Evolutionary conservation across 2,888 invertebrate species (phyloP), one percentile per base, ranked within the genome.

Genomic region (Chirona hameri): DNA sequence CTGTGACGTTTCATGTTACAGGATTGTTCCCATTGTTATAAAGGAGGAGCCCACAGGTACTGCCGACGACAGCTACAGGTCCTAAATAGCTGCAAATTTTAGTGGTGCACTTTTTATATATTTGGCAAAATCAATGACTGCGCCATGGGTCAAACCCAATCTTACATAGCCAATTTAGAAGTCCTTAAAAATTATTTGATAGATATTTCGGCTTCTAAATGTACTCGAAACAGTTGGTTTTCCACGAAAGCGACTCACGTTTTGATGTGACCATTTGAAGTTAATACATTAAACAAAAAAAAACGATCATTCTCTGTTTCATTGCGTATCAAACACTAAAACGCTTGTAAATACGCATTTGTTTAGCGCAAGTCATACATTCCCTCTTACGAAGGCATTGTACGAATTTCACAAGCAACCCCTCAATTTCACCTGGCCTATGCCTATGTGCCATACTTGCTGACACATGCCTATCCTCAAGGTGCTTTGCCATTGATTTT

Each of bases 11-110:
- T 21, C 15, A 14, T 80, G 21, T 81, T 60, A 3, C 81, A 81
- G 60, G 55, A 81, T 55, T 81, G 81, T 57, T 4, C 55, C 81
- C 81, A 83, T 82, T 69, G 57, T 84, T 18, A 65, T 80, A 39
- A n/a, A 81, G 57, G 81, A 82, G 82, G 81, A 39, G 31, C 79
- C 52, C 52, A n/a, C 69, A 65, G 65, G 81, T 72, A 65, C 65
- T 21, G 69, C 27, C 31, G 4, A 10, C 46, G 12, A n/a, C 24
- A 60, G 15, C 81, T 29, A 18, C 69, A 27, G 29, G 29, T 69
- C 15, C 14, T 69, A 29, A 69, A 69, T n/a, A 60, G n/a, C 21
- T 24, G n/a, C n/a, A n/a, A 1, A 9, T 21, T 60, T 69, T 69
- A 69, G 69, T 29, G 29, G 27, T 27, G 10, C 29, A 27, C 27